Evolutionary conservation across 2,888 invertebrate species (phyloP), one percentile per base, ranked within the genome.

Genomic region (Latrodectus hesperus): DNA sequence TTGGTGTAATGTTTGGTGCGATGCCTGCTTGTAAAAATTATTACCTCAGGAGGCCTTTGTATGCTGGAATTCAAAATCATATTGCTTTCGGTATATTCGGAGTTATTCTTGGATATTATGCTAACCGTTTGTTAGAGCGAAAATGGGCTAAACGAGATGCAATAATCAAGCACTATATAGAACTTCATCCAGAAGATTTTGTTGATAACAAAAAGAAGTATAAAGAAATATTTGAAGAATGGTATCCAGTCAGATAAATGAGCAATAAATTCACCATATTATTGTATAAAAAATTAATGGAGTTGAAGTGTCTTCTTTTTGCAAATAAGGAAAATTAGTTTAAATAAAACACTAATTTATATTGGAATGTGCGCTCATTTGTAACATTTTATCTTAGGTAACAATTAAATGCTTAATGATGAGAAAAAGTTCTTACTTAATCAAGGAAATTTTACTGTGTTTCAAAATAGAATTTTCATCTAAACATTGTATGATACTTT

Each of bases 141-240:
- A 94, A 94, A 91, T 92, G 93, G 67, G 95, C 95, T n/a, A 95
- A 95, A 90, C 94, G 94, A 90, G 96, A 96, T 93, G 95, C 96
- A 12, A 94, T 95, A 10, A 92, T 94, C 26, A 94, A 95, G 88
- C 95, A 96, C 92, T 96, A 96, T 90, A 92, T 96, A 89, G 93
- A 94, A 91, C 92, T 95, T 89, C 96, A 96, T 92, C 95, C 95
- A 3, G 96, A 96, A 72, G 96, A 96, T 91, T 96, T 96, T 90
- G 73, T 51, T 0, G 74, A 70, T 3, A 38, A 73, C 8, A 73
- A 10, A 26, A 38, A 73, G 70, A 88, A 88, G 68, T 88, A 74
- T 55, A 88, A 83, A 70, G 88, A 88, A 78, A 74, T 88, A 52
- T 83, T 88, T 17, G 88, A 88, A 60, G 83, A 73, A 65, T 88